Percentiles rank a stretch among this genome's conserved stretches.
Conservation (phyloP, 2,888 invertebrate species). For the Glaucopsyche alexis region DNA sequence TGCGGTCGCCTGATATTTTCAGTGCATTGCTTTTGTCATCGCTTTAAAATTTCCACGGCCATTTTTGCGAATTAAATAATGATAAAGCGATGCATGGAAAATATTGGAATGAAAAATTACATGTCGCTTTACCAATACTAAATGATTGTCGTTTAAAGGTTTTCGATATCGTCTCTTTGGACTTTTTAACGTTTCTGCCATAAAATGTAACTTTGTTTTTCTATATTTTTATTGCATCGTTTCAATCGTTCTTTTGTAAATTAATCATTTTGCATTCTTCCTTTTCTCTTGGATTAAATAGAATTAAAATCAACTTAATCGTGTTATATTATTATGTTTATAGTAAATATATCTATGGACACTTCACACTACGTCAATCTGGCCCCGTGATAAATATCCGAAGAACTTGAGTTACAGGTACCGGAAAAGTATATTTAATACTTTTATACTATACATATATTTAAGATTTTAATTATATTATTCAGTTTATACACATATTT, state of each 20-base stretch:
- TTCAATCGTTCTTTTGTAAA: neutral
- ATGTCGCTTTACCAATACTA: conserved; percentile 24
- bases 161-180: neutral
- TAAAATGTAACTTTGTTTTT: neutral
- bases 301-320: neutral
- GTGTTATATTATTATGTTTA: neutral
- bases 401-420: no score
- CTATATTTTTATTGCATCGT: neutral
- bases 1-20: conserved; percentile 75
- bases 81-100: conserved; percentile 40
- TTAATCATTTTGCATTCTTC: no score
- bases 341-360: no score
- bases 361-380: no score
- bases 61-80: conserved; percentile 62
- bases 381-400: no score
- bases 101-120: conserved; percentile 31
- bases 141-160: conserved; percentile 21
- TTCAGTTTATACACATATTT: no score
- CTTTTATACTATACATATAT: no score
- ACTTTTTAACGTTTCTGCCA: neutral
- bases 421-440: no score
- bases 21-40: conserved; percentile 74
- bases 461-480: no score
- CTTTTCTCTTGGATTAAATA: no score
- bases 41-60: conserved; percentile 62